phyloP scores from a whole-genome alignment of 2,113 vertebrate species.

The Platysternon megacephalum region DNA sequence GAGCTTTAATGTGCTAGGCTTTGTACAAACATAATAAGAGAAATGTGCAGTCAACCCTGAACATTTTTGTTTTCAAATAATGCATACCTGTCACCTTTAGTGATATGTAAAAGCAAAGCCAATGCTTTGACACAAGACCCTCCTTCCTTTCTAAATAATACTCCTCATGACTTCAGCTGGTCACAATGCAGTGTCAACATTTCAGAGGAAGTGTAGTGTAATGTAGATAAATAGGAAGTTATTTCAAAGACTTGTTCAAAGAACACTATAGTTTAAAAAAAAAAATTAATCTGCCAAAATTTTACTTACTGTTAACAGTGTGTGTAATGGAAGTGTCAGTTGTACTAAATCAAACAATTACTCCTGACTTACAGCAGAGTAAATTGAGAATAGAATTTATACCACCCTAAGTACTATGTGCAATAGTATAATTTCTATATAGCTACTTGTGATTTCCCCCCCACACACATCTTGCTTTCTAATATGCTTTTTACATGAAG shows the following conservation, averaged over 20 bases:
- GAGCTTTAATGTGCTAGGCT: no score
- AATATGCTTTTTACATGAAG: background rate
- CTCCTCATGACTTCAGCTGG: background rate
- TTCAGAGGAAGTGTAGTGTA: background rate
- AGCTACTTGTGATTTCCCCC: background rate
- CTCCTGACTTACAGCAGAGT: background rate
- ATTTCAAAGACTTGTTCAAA: background rate
- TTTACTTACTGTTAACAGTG: background rate
- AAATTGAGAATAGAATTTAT: background rate
- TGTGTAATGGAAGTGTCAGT: background rate
- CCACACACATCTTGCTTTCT: background rate
- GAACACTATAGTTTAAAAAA: no score
- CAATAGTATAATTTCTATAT: background rate
- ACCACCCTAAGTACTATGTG: background rate
- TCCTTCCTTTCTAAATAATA: background rate
- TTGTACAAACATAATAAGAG: no score
- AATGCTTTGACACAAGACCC: background rate
- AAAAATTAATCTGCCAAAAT: no score
- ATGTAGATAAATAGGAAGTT: accelerated
- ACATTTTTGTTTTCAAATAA: no score
- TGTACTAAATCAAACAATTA: background rate
- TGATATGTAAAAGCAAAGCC: no score
- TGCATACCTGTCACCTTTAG: no score
- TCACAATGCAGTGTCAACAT: background rate
- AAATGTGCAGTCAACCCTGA: no score